Evolutionary conservation across 1,140 invertebrate genomes (phyloP).

Genomic region (Babylonia areolata): DNA sequence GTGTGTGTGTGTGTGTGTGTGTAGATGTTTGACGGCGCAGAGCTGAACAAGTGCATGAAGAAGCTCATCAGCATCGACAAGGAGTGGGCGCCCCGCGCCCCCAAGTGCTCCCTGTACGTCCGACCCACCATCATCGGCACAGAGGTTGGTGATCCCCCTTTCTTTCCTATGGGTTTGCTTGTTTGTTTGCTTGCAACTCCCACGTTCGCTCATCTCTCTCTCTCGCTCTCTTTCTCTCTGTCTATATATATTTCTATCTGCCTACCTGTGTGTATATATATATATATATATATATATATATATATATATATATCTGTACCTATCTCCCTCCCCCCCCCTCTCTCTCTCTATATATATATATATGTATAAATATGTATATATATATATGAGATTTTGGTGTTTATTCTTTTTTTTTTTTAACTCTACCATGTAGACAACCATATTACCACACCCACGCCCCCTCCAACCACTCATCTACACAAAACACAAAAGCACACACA

Average conservation of each 20-base stretch:
- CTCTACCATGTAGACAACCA: not conserved
- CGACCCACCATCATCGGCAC: conserved; percentile 97
- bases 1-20: conserved; percentile 28
- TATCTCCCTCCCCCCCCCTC: too few relatives aligned
- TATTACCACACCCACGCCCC: not conserved
- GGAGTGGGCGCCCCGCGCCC: conserved; percentile 96
- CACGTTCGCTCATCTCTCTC: too few relatives aligned
- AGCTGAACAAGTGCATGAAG: conserved; percentile 91
- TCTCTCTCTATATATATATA: too few relatives aligned
- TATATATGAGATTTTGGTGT: too few relatives aligned
- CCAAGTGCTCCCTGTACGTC: conserved; percentile 91
- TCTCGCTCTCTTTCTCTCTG: too few relatives aligned
- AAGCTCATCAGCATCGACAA: conserved; percentile 93
- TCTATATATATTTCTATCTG: not conserved
- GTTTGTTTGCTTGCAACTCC: too few relatives aligned
- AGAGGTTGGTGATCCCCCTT: conserved; percentile 95
- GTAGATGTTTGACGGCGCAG: conserved; percentile 88
- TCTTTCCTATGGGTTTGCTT: conserved; percentile 13
- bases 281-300: too few relatives aligned
- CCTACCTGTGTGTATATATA: too few relatives aligned
- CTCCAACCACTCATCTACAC: not conserved
- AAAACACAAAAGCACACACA: not conserved
- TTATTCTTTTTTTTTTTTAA: too few relatives aligned
- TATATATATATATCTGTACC: too few relatives aligned
- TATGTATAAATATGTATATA: too few relatives aligned